Evolutionary conservation across 2,888 invertebrate species (phyloP).

Genomic region (Drosophila neotestacea): DNA sequence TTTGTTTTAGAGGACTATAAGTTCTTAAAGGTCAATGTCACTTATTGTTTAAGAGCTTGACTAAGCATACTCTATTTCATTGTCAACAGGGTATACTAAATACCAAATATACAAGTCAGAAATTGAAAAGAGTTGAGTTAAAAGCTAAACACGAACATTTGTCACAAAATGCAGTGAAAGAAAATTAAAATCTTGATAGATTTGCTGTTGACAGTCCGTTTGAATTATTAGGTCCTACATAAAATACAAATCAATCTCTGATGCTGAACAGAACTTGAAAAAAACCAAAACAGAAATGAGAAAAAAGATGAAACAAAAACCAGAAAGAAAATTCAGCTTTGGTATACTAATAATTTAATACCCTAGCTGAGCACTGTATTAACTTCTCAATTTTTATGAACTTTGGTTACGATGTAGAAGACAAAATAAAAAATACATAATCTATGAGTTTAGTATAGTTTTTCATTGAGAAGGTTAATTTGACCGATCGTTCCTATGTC

Average conservation of each 20-base stretch:
- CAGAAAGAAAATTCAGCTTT: background rate
- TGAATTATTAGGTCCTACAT: conserved; percentile 35
- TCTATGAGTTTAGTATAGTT: no score
- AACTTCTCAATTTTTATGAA: no score
- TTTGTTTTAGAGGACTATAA: background rate
- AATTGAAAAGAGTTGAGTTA: background rate
- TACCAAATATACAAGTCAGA: background rate
- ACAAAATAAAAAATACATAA: no score
- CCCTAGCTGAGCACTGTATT: no score
- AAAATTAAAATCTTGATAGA: conserved; percentile 21
- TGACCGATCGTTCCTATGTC: no score
- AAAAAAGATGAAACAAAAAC: background rate
- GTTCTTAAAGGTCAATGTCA: no score
- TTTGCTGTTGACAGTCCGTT: conserved; percentile 16
- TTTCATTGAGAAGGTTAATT: no score
- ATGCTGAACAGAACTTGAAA: conserved; percentile 3
- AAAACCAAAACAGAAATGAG: conserved; percentile 2
- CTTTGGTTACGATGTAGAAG: no score
- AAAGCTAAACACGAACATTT: conserved; percentile 3
- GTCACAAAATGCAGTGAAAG: conserved; percentile 9
- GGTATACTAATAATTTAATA: no score
- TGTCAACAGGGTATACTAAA: background rate
- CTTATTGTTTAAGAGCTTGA: background rate
- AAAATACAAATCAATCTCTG: conserved; percentile 18
- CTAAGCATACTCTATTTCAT: background rate